Percentiles rank a stretch among this genome's conserved stretches.
phyloP scores from a whole-genome alignment of 2,113 vertebrate genomes.

The Aix galericulata region DNA sequence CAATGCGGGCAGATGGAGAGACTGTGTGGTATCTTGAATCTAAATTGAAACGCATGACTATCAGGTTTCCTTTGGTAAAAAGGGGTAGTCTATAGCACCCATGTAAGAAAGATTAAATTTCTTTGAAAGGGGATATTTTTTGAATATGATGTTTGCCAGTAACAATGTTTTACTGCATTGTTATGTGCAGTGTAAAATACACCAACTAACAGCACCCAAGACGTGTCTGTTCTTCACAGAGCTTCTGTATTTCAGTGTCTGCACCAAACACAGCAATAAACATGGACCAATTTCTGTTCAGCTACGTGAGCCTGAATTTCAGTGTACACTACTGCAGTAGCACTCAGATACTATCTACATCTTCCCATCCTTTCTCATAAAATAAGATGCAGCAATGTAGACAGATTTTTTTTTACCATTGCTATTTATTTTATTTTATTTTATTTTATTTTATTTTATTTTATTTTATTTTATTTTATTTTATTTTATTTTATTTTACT shows the following conservation, averaged over 20 bases:
- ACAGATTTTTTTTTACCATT: background rate
- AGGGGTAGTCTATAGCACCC: background rate
- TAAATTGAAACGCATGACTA: background rate
- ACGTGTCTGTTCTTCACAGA: background rate
- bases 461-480: too few relatives aligned
- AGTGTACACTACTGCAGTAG: background rate
- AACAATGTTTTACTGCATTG: background rate
- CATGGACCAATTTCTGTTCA: background rate
- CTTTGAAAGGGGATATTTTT: background rate
- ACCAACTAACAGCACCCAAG: background rate
- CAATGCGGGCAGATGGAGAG: background rate
- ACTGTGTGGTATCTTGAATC: background rate
- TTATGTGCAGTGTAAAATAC: background rate
- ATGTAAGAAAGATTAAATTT: background rate
- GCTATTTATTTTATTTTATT: too few relatives aligned
- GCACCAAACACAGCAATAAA: background rate
- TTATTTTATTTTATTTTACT: background rate
- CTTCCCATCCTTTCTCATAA: background rate
- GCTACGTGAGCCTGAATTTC: background rate
- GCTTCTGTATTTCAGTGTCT: background rate
- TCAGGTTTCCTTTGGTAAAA: background rate
- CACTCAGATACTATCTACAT: background rate
- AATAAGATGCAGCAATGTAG: background rate
- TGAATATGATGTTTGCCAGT: background rate
- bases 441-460: too few relatives aligned